A percentile compares a stretch with the other conserved stretches of the same genome.
Conservation (phyloP, 2,797 vertebrate species). For the Monodelphis domestica region DNA sequence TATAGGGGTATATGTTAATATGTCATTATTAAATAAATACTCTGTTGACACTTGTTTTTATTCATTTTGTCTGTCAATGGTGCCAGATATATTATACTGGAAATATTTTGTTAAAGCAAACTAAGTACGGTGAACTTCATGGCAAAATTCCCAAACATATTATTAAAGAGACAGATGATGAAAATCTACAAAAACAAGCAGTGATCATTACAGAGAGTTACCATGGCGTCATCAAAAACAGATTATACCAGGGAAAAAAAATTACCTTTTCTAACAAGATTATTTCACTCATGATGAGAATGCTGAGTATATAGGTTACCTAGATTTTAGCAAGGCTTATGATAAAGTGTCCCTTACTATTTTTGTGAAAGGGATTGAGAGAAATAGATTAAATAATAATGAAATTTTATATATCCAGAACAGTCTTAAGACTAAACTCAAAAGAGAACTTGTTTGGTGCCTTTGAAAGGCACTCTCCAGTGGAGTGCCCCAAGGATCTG, state of each 20-base stretch:
- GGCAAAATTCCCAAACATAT: background rate
- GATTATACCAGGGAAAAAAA: no score
- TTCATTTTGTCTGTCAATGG: constrained; percentile 2
- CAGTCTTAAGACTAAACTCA: background rate
- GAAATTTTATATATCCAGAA: background rate
- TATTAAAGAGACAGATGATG: background rate
- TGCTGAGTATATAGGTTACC: no score
- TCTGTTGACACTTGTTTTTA: background rate
- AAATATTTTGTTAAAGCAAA: background rate
- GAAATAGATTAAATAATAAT: background rate
- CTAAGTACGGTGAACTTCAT: background rate
- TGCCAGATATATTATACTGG: background rate
- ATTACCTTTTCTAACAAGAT: background rate
- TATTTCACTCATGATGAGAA: background rate
- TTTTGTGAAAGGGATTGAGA: background rate
- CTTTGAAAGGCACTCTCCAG: no score
- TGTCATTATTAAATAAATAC: background rate
- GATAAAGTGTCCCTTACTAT: no score
- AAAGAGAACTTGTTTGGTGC: background rate
- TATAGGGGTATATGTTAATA: background rate
- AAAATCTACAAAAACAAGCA: background rate
- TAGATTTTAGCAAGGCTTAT: no score
- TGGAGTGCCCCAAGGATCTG: background rate
- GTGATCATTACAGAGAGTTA: background rate
- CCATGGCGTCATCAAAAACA: background rate